Evolutionary conservation across 2,888 invertebrate genomes (phyloP).

Genomic region (Chrysina gloriosa): DNA sequence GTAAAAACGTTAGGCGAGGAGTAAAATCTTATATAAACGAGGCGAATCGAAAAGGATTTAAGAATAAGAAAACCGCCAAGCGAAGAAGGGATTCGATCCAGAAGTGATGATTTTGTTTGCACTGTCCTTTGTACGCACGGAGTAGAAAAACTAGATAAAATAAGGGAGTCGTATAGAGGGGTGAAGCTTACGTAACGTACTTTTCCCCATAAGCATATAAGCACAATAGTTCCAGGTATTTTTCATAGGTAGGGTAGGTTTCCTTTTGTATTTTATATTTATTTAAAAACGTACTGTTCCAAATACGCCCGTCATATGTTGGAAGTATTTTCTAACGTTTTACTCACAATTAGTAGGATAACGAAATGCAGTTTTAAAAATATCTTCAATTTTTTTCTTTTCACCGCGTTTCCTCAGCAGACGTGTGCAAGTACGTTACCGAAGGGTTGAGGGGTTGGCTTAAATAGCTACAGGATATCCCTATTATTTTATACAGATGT

Average conservation of each 20-base stretch:
- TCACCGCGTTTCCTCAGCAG: background rate
- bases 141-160: background rate
- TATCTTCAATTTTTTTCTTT: constrained; percentile 18
- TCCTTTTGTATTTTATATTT: background rate
- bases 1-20: background rate
- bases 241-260: background rate
- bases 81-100: too few relatives aligned
- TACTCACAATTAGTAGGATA: background rate
- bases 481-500: constrained; percentile 17
- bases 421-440: constrained; percentile 8
- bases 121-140: background rate
- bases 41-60: too few relatives aligned
- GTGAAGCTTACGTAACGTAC: constrained; percentile 26
- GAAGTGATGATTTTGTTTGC: background rate
- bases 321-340: background rate
- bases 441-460: constrained; percentile 17
- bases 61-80: too few relatives aligned
- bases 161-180: constrained; percentile 3
- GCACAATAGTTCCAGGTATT: constrained; percentile 24
- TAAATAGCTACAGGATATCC: constrained; percentile 19
- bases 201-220: constrained; percentile 7
- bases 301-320: background rate
- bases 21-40: too few relatives aligned
- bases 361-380: constrained; percentile 7
- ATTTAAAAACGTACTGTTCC: background rate